Evolutionary conservation across 1,140 invertebrate species (phyloP).

Genomic region (Dolichoris vasculosae): DNA sequence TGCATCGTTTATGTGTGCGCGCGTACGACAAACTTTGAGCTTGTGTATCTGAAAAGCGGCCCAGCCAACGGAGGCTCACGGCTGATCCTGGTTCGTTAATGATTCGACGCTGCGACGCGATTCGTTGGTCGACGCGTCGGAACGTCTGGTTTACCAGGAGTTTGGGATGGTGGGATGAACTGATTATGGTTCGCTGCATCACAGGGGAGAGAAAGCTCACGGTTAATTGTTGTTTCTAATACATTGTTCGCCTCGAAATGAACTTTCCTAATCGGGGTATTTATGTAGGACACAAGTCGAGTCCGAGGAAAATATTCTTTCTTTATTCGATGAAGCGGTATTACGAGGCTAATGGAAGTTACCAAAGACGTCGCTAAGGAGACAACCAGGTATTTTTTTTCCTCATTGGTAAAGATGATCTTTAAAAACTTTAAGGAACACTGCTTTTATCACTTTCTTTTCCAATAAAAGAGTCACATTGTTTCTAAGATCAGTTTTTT

Average conservation of each 20-base stretch:
- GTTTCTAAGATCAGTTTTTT: neutral
- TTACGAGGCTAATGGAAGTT: neutral
- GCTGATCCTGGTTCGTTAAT: constrained; percentile 27
- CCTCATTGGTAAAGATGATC: neutral
- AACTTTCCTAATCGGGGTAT: neutral
- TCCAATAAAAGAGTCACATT: neutral
- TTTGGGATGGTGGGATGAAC: neutral
- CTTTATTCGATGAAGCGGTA: neutral
- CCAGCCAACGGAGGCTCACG: neutral
- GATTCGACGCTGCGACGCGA: neutral
- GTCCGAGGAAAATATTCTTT: neutral
- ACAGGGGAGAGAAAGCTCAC: no score
- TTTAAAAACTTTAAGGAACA: neutral
- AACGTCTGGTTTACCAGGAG: no score
- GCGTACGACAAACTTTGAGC: constrained; percentile 22
- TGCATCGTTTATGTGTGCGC: neutral
- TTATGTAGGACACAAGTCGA: neutral
- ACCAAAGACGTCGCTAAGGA: neutral
- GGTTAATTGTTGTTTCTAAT: neutral
- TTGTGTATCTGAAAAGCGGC: neutral
- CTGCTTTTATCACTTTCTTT: neutral
- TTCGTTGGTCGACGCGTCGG: neutral
- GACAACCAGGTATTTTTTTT: neutral
- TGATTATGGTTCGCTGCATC: neutral
- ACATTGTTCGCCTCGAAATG: neutral